Evolutionary conservation across 2,888 invertebrate genomes (phyloP).

Genomic region (Dicyrtomina minuta): DNA sequence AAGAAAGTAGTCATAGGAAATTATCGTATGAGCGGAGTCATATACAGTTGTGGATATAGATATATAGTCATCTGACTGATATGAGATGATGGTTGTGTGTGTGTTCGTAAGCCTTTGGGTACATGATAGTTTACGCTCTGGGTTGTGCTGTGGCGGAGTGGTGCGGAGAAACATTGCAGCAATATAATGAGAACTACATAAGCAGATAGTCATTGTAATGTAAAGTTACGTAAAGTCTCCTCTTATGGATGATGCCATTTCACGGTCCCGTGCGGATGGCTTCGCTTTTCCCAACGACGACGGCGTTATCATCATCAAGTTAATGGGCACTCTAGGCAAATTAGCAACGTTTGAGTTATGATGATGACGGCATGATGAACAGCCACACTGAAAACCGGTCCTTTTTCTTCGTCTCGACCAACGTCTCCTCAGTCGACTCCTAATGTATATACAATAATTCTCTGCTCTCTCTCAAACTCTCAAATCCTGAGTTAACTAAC

Average conservation of each 20-base stretch:
- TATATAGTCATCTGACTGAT: too few relatives aligned
- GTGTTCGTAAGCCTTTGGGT: too few relatives aligned
- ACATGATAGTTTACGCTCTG: too few relatives aligned
- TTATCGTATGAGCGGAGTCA: too few relatives aligned
- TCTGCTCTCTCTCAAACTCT: constrained; percentile 17
- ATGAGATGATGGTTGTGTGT: too few relatives aligned
- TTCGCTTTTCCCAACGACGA: constrained; percentile 36
- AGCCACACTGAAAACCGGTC: constrained; percentile 19
- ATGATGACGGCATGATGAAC: constrained; percentile 35
- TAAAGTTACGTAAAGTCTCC: constrained; percentile 33
- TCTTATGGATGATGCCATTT: constrained; percentile 41
- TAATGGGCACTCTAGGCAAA: constrained; percentile 43
- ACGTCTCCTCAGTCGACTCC: constrained; percentile 2
- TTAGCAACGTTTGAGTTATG: constrained; percentile 39
- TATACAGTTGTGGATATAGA: too few relatives aligned
- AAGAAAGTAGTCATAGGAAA: too few relatives aligned
- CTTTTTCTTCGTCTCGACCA: constrained; percentile 14
- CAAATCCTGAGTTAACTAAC: not conserved
- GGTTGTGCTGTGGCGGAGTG: too few relatives aligned
- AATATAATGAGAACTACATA: too few relatives aligned
- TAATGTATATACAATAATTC: not conserved
- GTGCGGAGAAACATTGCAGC: too few relatives aligned
- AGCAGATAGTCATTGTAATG: constrained; percentile 24
- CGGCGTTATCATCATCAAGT: constrained; percentile 35
- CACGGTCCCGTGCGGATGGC: constrained; percentile 33